phyloP scores from a whole-genome alignment of 2,888 invertebrate genomes.

The Ennomos quercinarius region DNA sequence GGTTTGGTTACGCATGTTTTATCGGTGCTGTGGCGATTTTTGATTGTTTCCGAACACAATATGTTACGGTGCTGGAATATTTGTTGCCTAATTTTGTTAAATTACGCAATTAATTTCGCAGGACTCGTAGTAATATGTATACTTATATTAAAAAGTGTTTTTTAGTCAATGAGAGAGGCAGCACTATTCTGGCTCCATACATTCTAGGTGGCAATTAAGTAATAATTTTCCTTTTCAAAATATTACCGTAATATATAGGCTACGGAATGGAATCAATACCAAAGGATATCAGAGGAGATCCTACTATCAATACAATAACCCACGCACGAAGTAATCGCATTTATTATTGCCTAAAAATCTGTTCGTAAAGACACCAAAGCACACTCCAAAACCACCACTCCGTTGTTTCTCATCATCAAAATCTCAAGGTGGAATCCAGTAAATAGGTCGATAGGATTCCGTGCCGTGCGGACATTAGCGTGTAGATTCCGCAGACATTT shows the following conservation, averaged over 20 bases:
- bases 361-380: neutral
- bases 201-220: no score
- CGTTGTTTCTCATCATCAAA: constrained; percentile 14
- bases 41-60: constrained; percentile 33
- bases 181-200: no score
- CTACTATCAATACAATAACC: no score
- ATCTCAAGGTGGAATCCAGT: constrained; percentile 42
- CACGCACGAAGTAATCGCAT: no score
- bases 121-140: no score
- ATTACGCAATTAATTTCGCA: neutral
- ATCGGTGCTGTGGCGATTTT: constrained; percentile 28
- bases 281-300: no score
- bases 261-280: no score
- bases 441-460: constrained; percentile 68
- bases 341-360: no score
- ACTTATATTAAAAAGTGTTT: no score
- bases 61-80: constrained; percentile 30
- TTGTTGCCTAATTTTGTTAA: constrained; percentile 2
- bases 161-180: no score
- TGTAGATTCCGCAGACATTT: constrained; percentile 64
- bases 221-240: no score
- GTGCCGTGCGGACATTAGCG: constrained; percentile 69
- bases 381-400: neutral
- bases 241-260: no score
- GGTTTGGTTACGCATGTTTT: constrained; percentile 51